Base-by-base conservation (phyloP, 2,113 vertebrate species). In the Aptenodytes forsteri region DNA sequence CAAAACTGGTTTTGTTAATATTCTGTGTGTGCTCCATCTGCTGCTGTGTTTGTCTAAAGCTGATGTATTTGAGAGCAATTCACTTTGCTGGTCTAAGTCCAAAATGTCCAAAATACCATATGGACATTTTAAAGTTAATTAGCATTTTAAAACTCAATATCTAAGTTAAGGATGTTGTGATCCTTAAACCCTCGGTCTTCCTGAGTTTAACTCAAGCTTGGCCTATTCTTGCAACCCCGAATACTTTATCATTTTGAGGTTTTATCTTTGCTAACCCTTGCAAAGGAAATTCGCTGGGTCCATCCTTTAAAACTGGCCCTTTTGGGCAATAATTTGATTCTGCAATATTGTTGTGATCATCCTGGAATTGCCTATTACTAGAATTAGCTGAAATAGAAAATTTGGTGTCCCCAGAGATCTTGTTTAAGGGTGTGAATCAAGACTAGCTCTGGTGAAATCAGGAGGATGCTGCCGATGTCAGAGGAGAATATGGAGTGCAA, bases 51-150 rank as follows among this genome's bases (percentile, higher is more conserved):
- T 96, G 92, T 91, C 92, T 62, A 80, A 44, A 77, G 93, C 97
- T 65, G 71, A 95, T 83, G 93, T 38, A 34, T 95, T 90, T 80
- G 92, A 78, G 92, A 96, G 95, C 95, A 81, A 32, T 95, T 96
- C 65, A 18, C 83, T 90, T 40, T 3, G 16, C 86, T 97, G 96
- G 94, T 82, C 71, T 20, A 13, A 67, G 62, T 91, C 96, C 97
- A 97, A 76, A 91, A 79, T 83, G 90, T 84, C 94, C 96, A 69
- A 94, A 96, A 78, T 87, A 90, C 94, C 96, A 96, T 96, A 96
- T 97, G 97, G 96, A 42, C 62, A 34, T 65, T 56, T 79, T 55
- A 29, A 93, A 90, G 72, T 92, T 90, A 95, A 94, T 96, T 91
- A 96, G 83, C 77, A 27, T 73, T 86, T 58, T 2, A 76, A 69